Conservation (phyloP, 2,797 vertebrate genomes). For the Falco novaeseelandiae region DNA sequence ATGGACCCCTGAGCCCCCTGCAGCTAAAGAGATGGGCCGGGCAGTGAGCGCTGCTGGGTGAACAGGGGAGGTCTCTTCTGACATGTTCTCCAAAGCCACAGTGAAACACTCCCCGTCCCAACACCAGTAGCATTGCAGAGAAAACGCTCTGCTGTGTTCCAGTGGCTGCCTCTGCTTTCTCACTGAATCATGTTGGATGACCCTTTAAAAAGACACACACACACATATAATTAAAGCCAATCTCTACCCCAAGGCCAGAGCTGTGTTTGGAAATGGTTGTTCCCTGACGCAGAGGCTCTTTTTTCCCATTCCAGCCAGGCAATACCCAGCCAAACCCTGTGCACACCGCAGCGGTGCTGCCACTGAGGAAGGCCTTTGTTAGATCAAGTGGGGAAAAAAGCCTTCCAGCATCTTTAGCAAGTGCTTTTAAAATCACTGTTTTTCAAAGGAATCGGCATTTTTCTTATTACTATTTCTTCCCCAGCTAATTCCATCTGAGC, state of each 20-base stretch:
- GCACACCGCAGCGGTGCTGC: rapidly evolving
- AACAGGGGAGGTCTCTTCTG: background rate
- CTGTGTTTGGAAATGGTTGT: background rate
- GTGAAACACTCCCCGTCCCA: background rate
- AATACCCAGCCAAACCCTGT: background rate
- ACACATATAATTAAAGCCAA: background rate
- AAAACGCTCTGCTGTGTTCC: background rate
- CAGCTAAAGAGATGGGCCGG: background rate
- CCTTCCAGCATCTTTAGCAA: background rate
- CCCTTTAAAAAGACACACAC: background rate
- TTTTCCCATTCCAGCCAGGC: background rate
- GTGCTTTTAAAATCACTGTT: background rate
- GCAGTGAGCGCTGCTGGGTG: background rate
- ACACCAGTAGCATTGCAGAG: background rate
- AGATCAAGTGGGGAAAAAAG: background rate
- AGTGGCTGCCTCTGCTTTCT: background rate
- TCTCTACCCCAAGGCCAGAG: background rate
- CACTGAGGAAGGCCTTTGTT: background rate
- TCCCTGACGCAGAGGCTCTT: background rate
- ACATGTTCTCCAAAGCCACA: background rate
- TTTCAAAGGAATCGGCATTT: background rate
- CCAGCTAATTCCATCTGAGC: background rate
- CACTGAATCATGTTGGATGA: background rate
- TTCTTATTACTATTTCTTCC: background rate
- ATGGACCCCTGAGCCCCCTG: rapidly evolving